These are phyloP conservation scores for Microtus ochrogaster DNA, from an alignment of 2,113 vertebrate species.

Conservation along the genomic window DNA sequence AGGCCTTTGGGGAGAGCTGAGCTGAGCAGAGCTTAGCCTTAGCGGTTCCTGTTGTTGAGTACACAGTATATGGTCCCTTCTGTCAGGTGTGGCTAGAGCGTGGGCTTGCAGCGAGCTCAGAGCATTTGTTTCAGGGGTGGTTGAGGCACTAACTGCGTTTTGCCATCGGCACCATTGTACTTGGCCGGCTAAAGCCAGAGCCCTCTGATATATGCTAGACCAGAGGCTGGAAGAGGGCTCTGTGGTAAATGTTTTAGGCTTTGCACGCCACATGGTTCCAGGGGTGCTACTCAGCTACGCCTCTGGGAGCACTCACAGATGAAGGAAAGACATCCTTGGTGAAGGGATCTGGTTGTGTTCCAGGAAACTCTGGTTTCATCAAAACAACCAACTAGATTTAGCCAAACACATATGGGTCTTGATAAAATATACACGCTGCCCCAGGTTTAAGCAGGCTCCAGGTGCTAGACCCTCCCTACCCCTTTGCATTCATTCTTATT, in stretches of 20 bases:
- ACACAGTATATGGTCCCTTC: accelerated
- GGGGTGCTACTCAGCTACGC: accelerated
- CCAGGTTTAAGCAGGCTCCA: background rate
- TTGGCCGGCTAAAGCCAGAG: background rate
- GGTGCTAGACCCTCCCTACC: too few relatives aligned
- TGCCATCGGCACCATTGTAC: background rate
- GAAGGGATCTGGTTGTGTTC: background rate
- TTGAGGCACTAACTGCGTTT: background rate
- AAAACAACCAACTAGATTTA: background rate
- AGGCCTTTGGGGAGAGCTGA: background rate
- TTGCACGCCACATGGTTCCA: background rate
- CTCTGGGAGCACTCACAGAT: background rate
- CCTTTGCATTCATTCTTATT: too few relatives aligned
- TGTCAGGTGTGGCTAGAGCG: background rate
- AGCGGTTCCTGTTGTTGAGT: background rate
- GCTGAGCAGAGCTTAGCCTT: background rate
- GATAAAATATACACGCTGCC: too few relatives aligned
- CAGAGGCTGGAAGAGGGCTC: background rate
- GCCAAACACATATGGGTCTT: background rate
- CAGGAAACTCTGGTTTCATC: background rate
- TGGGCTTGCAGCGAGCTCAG: background rate
- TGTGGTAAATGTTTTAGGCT: accelerated
- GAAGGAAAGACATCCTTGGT: accelerated
- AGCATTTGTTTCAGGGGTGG: too few relatives aligned
- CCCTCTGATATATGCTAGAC: background rate